phyloP scores from a whole-genome alignment of 2,888 invertebrate genomes.

The Clusia tigrina region DNA sequence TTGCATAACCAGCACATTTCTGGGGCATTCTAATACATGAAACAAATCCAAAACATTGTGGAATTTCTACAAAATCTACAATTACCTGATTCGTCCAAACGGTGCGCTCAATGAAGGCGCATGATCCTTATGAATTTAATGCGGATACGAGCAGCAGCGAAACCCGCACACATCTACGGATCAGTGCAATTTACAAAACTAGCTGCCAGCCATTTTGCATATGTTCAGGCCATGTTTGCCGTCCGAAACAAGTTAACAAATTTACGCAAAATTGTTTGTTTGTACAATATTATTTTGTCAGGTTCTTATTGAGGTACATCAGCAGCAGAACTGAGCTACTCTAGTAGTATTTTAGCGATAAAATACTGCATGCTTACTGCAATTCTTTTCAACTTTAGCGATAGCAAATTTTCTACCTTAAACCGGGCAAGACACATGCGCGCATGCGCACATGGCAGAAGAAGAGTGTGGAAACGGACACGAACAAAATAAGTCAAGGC shows the following conservation, averaged over 20 bases:
- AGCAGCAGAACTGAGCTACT: slow-evolving; percentile 56
- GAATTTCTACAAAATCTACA: too few relatives aligned
- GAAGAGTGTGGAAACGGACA: slow-evolving; percentile 21
- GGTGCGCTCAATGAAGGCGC: too few relatives aligned
- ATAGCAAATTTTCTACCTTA: slow-evolving; percentile 32
- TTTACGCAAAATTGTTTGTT: slow-evolving; percentile 28
- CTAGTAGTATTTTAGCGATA: slow-evolving; percentile 60
- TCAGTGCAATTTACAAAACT: too few relatives aligned
- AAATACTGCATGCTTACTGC: slow-evolving; percentile 44
- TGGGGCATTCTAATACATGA: too few relatives aligned
- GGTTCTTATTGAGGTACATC: slow-evolving; percentile 58
- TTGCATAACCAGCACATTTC: too few relatives aligned
- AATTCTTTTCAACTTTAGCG: slow-evolving; percentile 21
- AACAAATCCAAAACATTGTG: too few relatives aligned
- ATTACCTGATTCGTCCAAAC: too few relatives aligned
- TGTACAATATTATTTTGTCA: slow-evolving; percentile 56
- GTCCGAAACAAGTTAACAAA: slow-evolving; percentile 26
- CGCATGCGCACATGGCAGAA: background rate
- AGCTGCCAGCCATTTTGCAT: too few relatives aligned
- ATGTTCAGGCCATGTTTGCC: too few relatives aligned
- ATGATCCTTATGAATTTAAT: too few relatives aligned
- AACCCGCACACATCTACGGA: too few relatives aligned
- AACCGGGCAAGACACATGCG: background rate
- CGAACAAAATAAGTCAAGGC: slow-evolving; percentile 32
- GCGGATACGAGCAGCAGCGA: too few relatives aligned